These are phyloP conservation scores for Disparrhopalites patrizii DNA, from an alignment of 2,888 invertebrate genomes.

Conservation along the genomic window DNA sequence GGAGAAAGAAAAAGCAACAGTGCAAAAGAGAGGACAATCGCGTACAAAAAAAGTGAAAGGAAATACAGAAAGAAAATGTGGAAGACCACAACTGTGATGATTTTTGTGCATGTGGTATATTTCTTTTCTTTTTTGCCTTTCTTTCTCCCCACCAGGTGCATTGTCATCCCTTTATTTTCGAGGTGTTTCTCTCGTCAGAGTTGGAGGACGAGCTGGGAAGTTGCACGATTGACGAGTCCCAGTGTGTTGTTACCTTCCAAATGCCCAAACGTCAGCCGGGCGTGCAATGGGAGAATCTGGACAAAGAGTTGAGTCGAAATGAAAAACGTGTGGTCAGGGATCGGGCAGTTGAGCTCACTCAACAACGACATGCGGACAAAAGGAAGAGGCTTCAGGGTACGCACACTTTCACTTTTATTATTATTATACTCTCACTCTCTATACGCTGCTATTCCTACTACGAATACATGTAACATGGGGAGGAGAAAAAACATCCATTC, in stretches of 20 bases:
- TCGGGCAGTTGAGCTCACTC: conserved; percentile 58
- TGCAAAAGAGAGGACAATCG: too few relatives aligned
- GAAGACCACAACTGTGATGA: conserved; percentile 3
- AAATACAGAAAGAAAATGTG: not conserved
- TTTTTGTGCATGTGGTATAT: not conserved
- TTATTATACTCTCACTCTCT: not conserved
- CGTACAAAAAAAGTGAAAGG: too few relatives aligned
- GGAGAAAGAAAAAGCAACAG: too few relatives aligned
- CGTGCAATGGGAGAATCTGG: conserved; percentile 37
- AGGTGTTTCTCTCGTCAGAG: conserved; percentile 63
- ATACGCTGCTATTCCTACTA: not conserved
- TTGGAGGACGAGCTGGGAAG: conserved; percentile 63
- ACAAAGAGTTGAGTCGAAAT: conserved; percentile 34
- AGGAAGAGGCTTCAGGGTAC: conserved; percentile 15
- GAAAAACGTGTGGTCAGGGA: conserved; percentile 54
- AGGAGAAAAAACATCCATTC: conserved; percentile 9
- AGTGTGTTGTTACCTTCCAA: conserved; percentile 60
- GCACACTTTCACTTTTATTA: not conserved
- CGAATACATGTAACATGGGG: conserved; percentile 54
- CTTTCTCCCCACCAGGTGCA: conserved; percentile 56
- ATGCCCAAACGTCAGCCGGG: conserved; percentile 60
- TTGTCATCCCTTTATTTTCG: conserved; percentile 69
- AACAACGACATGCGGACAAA: conserved; percentile 51
- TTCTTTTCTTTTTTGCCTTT: not conserved
- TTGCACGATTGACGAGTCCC: conserved; percentile 62